Evolutionary conservation across 2,797 vertebrate species (phyloP), one percentile per base, ranked within the genome.

Genomic region (Xenentodon cancila): DNA sequence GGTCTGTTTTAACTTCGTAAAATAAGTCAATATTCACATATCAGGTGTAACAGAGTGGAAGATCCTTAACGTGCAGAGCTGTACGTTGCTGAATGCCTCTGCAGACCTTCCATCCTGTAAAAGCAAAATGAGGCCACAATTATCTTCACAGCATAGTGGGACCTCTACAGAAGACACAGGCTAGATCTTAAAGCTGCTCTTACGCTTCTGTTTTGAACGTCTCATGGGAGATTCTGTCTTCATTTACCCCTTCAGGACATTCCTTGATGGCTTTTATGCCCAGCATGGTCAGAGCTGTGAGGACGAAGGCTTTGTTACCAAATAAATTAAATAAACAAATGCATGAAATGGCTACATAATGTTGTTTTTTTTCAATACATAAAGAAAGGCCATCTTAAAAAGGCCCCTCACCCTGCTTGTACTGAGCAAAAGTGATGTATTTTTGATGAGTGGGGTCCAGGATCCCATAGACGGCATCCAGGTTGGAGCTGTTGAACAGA

Each of bases 151-250:
- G 17, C 15, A 16, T 15, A 15, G 16, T 13, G 19, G 21, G 16
- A 9, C 42, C 17, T 17, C 16, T 4, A 11, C 20, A n/a, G 7
- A 13, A 12, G 3, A 19, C 13, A 18, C 8, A 37, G 12, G 46
- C 58, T 3, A 5, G 42, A 71, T 47, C 54, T 32, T 40, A 2
- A 34, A 64, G 18, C 6, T 64, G 12, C 21, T 82, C 93, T 91
- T 85, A 94, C 93, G 84, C 91, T 62, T 92, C 90, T 66, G 44
- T 68, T 72, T 68, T 92, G 73, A 94, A 94, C 0, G 91, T 92
- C 5, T 92, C 85, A 0, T 52, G 59, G 27, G 90, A 91, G 84
- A 94, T 94, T 68, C 48, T 90, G 84, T 93, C 85, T 67, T 88
- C 86, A 8, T 67, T 81, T 17, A 57, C 75, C 54, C 91, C 90